Conservation (phyloP, 2,888 invertebrate genomes). For the Lymantria monacha region DNA sequence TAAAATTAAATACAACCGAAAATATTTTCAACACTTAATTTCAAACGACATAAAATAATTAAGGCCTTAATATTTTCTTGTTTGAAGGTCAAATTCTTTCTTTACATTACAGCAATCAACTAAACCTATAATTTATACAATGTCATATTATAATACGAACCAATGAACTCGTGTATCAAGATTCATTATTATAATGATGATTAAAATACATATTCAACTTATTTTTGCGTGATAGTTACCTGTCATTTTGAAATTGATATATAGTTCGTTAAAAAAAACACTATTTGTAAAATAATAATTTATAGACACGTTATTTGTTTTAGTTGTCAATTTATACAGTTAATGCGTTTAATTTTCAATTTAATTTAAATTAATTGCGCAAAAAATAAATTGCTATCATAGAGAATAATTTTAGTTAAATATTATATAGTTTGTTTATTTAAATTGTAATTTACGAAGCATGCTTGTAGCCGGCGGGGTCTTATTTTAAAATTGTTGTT, state of each 20-base stretch:
- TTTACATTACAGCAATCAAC: no score
- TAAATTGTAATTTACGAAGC: conserved; percentile 26
- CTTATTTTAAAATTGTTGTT: conserved; percentile 12
- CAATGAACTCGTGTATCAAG: neutral
- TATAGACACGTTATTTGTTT: neutral
- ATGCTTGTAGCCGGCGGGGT: conserved; percentile 15
- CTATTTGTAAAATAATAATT: no score
- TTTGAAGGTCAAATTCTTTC: no score
- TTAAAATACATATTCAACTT: neutral
- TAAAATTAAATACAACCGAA: no score
- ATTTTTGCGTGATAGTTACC: no score
- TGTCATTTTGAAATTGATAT: no score
- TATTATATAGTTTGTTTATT: conserved; percentile 14
- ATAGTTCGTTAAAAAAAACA: no score
- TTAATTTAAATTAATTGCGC: conserved; percentile 10
- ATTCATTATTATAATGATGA: neutral
- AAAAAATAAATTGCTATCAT: conserved; percentile 17
- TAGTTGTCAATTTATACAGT: neutral
- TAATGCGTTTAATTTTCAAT: neutral
- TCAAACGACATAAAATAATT: no score
- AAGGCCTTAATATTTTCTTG: no score
- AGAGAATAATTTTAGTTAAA: conserved; percentile 8
- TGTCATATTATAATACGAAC: neutral
- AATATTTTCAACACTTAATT: no score
- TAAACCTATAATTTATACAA: conserved; percentile 19